These are phyloP conservation scores for Folsomia manolachei DNA, from an alignment of 2,888 invertebrate species.

Conservation along the genomic window DNA sequence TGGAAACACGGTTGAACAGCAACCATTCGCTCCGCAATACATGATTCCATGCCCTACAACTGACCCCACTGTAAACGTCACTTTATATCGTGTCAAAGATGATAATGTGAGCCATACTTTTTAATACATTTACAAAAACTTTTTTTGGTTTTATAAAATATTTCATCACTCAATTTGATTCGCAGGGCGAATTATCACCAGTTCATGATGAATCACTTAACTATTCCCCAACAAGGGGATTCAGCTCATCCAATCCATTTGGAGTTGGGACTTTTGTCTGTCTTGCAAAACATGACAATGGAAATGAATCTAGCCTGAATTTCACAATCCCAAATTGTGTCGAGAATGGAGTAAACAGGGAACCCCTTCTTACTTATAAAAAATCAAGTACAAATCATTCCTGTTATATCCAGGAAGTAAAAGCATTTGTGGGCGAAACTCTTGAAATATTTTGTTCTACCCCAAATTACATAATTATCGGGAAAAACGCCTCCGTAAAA, in stretches of 20 bases:
- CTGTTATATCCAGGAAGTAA: background rate
- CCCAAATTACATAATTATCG: background rate
- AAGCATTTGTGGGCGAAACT: background rate
- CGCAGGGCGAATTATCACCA: background rate
- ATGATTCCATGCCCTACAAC: conserved; percentile 10
- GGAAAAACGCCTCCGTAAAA: background rate
- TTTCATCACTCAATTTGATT: too few relatives aligned
- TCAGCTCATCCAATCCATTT: background rate
- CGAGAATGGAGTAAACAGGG: too few relatives aligned
- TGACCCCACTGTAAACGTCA: background rate
- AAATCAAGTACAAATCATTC: too few relatives aligned
- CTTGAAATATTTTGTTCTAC: background rate
- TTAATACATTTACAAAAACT: too few relatives aligned
- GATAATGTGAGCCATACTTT: background rate
- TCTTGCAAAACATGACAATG: background rate
- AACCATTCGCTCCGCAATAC: background rate
- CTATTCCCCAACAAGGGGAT: background rate
- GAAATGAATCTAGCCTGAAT: background rate
- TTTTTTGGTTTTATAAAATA: too few relatives aligned
- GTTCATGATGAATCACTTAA: background rate
- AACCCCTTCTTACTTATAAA: too few relatives aligned
- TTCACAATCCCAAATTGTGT: background rate
- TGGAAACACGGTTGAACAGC: background rate
- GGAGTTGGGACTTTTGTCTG: background rate
- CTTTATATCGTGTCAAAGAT: background rate